Percentiles rank a stretch among this genome's conserved stretches.
Conservation (phyloP, 2,888 invertebrate genomes). For the Drosophila limbata region DNA sequence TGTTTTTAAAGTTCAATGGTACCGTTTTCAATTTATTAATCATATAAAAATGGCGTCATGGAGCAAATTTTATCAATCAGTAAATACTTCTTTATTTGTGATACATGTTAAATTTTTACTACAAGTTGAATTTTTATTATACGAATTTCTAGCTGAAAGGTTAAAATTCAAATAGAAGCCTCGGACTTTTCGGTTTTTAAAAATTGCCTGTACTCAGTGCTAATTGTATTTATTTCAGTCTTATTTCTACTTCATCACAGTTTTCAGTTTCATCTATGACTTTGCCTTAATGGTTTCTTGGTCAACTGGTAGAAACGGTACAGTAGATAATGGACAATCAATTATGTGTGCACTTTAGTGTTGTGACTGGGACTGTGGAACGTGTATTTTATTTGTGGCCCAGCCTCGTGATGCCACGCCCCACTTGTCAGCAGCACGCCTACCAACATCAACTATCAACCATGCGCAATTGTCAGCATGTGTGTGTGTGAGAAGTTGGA, state of each 20-base stretch:
- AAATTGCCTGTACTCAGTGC: not conserved
- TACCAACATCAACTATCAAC: conserved; percentile 9
- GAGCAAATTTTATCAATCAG: too few relatives aligned
- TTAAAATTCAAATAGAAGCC: too few relatives aligned
- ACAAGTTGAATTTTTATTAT: too few relatives aligned
- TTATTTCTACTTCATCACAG: not conserved
- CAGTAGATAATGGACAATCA: conserved; percentile 48
- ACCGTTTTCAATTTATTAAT: not conserved
- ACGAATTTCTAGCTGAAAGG: too few relatives aligned
- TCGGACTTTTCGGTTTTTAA: not conserved
- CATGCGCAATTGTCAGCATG: conserved; percentile 24
- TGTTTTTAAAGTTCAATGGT: not conserved
- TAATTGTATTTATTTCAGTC: conserved; percentile 7
- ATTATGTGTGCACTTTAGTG: conserved; percentile 28
- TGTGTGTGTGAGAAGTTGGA: conserved; percentile 4
- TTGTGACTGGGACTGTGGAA: conserved; percentile 1
- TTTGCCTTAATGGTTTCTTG: conserved; percentile 9
- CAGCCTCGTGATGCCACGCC: conserved; percentile 10
- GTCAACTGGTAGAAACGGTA: conserved; percentile 10
- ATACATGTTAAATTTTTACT: too few relatives aligned
- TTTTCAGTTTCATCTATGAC: not conserved
- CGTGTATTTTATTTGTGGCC: conserved; percentile 20
- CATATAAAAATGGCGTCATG: too few relatives aligned
- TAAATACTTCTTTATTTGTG: too few relatives aligned
- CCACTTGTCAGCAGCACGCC: conserved; percentile 19